Evolutionary conservation across 2,888 invertebrate genomes (phyloP).

Genomic region (Sepiola atlantica): DNA sequence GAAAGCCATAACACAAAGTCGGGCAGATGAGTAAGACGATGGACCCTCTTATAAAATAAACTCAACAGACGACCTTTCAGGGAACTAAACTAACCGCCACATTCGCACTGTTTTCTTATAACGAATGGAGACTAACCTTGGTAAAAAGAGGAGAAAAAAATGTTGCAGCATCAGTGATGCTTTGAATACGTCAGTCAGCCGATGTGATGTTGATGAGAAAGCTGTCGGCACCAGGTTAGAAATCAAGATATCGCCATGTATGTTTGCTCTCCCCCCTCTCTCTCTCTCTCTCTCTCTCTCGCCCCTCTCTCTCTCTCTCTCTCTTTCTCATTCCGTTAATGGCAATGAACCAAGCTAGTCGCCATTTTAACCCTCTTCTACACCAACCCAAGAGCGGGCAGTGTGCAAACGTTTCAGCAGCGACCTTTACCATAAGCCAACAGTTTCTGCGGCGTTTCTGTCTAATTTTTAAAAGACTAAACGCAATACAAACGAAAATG

Average conservation of each 20-base stretch:
- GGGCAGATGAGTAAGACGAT: neutral
- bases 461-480: neutral
- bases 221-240: neutral
- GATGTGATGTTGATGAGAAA: neutral
- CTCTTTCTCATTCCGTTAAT: neutral
- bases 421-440: conserved; percentile 34
- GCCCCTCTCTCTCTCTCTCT: neutral
- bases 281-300: neutral
- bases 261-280: neutral
- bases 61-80: neutral
- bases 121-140: neutral
- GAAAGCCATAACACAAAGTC: neutral
- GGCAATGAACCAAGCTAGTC: neutral
- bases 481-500: neutral
- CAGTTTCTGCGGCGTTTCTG: neutral
- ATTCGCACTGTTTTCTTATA: neutral
- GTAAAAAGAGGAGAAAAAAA: neutral
- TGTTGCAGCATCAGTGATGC: neutral
- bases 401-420: neutral
- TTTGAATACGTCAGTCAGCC: neutral
- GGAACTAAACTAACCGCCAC: neutral
- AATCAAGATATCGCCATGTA: too few species aligned
- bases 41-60: neutral
- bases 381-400: too few species aligned
- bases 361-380: neutral